Base-by-base conservation (phyloP, 2,888 invertebrate species). In the Mythimna pallens region DNA sequence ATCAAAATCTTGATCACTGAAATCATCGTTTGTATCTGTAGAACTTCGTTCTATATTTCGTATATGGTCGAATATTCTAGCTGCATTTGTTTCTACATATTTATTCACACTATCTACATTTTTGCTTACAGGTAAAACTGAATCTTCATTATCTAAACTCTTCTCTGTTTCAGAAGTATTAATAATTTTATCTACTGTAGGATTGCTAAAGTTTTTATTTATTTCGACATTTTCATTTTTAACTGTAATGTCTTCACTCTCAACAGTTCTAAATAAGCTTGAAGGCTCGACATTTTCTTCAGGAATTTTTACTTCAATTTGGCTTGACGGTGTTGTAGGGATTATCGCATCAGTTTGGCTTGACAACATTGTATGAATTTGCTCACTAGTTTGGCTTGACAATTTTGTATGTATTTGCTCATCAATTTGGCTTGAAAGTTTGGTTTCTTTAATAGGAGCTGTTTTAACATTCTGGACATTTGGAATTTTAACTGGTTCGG, bases 211-310 rank as follows among this genome's bases (percentile, higher is more conserved):
- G 58, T 83, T 76, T 68, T 68, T 70, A 76, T 86, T 86, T 65
- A 88, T 82, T 61, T 89, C 86, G 73, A 87, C 85, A 78, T 89
- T 89, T 55, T 92, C 67, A n/a, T 40, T 57, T 65, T 59, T 58
- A 58, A 40, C 34, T 54, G 34, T 1, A 20, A 8, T 61, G 43
- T 70, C 30, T 25, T 70, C 58, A 25, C 14, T 54, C 3, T 64
- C 34, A 43, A 66, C 54, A 61, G 40, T n/a, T 67, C 57, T 63
- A 22, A 65, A 22, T 40, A 40, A 55, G 20, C 8, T 71, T 76
- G 70, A 36, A 40, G 54, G 17, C 43, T 25, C 12, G n/a, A n/a
- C 7, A 17, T 8, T 61, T 54, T 55, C 25, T 57, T 67, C n/a
- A 22, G 40, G n/a, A 55, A 55, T 59, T 14, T 68, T 55, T 0